Base-by-base conservation (phyloP, 2,797 vertebrate genomes). In the Megalops cyprinoides region DNA sequence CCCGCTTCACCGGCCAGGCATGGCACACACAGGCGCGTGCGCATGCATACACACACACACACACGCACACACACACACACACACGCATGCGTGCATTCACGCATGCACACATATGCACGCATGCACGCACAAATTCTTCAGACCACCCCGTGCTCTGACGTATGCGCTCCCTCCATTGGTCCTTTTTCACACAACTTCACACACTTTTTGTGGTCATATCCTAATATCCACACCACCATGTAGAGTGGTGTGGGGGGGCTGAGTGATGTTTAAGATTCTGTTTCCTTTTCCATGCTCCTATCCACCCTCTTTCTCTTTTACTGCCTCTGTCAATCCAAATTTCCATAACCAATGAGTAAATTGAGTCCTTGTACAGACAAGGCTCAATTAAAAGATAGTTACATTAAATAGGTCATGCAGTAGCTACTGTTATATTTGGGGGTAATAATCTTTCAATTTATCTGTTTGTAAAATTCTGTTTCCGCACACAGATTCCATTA, bases 1-100 rank as follows among this genome's bases (percentile, higher is more conserved):
- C 87, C 81, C 82, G 88, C 76, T 84, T 48, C 78, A 82, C 84
- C 86, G 87, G 85, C 84, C 44, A 15, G 34, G 83, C 78, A 76
- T 84, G 83, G 87, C 83, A 84, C 87, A 84, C 84, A 84, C 84
- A 90, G 86, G 85, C 84, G 84, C 87, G 86, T 82, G 79, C 85
- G 83, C 84, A 79, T 65, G 60, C 78, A 31, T 53, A 51, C 44
- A n/a, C 74, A 28, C 48, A 28, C 78, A 75, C 67, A 69, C 46
- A 58, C 62, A 51, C 31, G 60, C 58, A 39, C 34, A 31, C 74
- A 62, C 55, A 65, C 49, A 34, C 28, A 8, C 12, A 18, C 51
- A 53, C 9, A 34, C 3, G n/a, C n/a, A 12, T 23, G 18, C 53
- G 55, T 53, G 55, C 53, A 55, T 3, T 76, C 79, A 60, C 71